These are phyloP conservation scores for Muntiacus muntjak DNA, from an alignment of 2,113 vertebrate genomes.

Conservation along the genomic window DNA sequence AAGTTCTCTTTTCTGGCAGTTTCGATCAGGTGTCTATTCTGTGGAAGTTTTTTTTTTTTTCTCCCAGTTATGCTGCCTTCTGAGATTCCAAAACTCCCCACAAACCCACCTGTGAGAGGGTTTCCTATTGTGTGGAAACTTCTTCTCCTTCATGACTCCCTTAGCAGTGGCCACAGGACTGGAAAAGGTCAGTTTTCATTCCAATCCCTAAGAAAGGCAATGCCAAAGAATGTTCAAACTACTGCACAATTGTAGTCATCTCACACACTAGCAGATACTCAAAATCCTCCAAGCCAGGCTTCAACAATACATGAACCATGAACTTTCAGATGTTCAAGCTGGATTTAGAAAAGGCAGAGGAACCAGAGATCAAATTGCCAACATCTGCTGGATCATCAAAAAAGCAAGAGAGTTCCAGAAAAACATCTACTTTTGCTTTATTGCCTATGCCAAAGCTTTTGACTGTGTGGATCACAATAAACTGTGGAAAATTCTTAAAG, in stretches of 20 bases:
- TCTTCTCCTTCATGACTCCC: neutral
- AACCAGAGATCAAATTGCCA: neutral
- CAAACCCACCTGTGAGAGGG: neutral
- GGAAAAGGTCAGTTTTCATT: neutral
- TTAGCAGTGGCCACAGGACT: neutral
- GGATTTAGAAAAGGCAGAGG: neutral
- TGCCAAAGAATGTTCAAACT: neutral
- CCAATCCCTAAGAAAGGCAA: neutral
- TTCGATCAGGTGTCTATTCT: too few relatives aligned
- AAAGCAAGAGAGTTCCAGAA: neutral
- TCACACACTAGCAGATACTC: neutral
- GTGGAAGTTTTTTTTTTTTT: too few relatives aligned
- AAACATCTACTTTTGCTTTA: neutral
- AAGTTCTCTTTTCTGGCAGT: neutral
- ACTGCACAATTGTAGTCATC: neutral
- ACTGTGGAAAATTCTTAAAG: neutral
- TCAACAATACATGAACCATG: neutral
- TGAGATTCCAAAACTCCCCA: neutral
- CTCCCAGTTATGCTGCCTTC: neutral
- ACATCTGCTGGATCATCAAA: neutral
- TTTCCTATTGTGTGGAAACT: neutral
- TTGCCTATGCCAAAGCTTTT: neutral
- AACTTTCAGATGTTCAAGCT: neutral
- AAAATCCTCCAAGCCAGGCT: neutral
- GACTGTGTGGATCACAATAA: neutral